Percentiles rank a stretch among this genome's conserved stretches.
phyloP scores from a whole-genome alignment of 1,140 invertebrate species.

The Trialeurodes vaporariorum region DNA sequence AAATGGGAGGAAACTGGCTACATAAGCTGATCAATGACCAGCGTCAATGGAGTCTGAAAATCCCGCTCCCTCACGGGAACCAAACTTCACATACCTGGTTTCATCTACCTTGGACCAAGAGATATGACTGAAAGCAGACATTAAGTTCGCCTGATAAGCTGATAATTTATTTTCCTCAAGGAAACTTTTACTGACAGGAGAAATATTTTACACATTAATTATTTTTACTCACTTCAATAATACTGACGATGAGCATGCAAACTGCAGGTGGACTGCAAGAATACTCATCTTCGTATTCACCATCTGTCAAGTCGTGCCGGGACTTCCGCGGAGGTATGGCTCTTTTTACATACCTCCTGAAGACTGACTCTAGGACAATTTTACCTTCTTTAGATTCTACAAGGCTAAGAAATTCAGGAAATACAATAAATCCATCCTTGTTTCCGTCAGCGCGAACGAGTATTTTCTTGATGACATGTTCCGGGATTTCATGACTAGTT shows the following conservation, averaged over 20 bases:
- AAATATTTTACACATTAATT: no score
- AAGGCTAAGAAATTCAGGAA: slow-evolving; percentile 67
- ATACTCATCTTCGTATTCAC: slow-evolving; percentile 74
- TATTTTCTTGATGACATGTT: slow-evolving; percentile 54
- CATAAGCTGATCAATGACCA: no score
- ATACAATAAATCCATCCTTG: slow-evolving; percentile 57
- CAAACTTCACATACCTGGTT: no score
- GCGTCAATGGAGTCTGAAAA: no score
- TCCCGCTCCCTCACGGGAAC: no score
- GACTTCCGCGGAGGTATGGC: slow-evolving; percentile 19
- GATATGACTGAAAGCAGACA: no score
- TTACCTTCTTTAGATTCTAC: slow-evolving; percentile 43
- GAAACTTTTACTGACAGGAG: no score
- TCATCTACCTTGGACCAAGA: no score
- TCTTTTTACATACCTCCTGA: slow-evolving; percentile 25
- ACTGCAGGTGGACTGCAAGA: slow-evolving; percentile 73
- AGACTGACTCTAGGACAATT: slow-evolving; percentile 44
- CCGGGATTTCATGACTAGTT: slow-evolving; percentile 56
- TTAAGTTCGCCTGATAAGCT: no score
- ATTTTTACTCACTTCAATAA: slow-evolving; percentile 37
- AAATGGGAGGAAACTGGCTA: no score
- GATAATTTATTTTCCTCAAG: no score
- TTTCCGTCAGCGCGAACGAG: slow-evolving; percentile 56
- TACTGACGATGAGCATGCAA: slow-evolving; percentile 55
- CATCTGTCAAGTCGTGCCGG: slow-evolving; percentile 44